phyloP scores from a whole-genome alignment of 2,888 invertebrate genomes.

The Dendrolimus houi region DNA sequence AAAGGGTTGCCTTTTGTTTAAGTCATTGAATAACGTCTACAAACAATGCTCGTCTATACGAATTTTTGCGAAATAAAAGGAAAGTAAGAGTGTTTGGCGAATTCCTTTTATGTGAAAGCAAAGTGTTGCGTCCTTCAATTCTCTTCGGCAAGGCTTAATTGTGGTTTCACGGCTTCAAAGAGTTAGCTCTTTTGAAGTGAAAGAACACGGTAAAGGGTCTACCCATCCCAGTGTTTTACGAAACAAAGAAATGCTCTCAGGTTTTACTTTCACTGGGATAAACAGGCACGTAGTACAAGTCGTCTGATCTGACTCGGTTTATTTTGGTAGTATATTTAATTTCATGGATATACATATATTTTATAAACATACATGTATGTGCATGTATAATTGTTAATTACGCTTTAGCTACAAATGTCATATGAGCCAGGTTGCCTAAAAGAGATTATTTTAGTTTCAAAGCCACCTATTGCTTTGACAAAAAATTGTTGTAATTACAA shows the following conservation, averaged over 20 bases:
- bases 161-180: slow-evolving; percentile 70
- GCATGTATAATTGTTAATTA: too few species aligned
- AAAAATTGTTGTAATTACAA: too few species aligned
- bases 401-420: too few species aligned
- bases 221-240: slow-evolving; percentile 19
- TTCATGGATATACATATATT: too few species aligned
- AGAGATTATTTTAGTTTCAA: too few species aligned
- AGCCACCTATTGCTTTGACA: too few species aligned
- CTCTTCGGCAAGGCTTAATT: slow-evolving; percentile 67
- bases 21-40: slow-evolving; percentile 33
- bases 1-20: slow-evolving; percentile 40
- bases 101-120: slow-evolving; percentile 52
- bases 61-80: slow-evolving; percentile 42
- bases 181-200: slow-evolving; percentile 59
- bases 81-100: slow-evolving; percentile 59
- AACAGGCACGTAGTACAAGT: slow-evolving; percentile 14
- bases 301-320: neutral
- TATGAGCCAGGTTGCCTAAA: too few species aligned
- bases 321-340: too few species aligned
- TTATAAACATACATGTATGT: too few species aligned
- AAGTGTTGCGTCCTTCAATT: slow-evolving; percentile 65
- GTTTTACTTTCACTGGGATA: slow-evolving; percentile 40
- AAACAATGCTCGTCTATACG: slow-evolving; percentile 46
- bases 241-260: slow-evolving; percentile 50
- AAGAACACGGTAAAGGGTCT: slow-evolving; percentile 22